Evolutionary conservation across 2,888 invertebrate species (phyloP).

Genomic region (Aphidius colemani): DNA sequence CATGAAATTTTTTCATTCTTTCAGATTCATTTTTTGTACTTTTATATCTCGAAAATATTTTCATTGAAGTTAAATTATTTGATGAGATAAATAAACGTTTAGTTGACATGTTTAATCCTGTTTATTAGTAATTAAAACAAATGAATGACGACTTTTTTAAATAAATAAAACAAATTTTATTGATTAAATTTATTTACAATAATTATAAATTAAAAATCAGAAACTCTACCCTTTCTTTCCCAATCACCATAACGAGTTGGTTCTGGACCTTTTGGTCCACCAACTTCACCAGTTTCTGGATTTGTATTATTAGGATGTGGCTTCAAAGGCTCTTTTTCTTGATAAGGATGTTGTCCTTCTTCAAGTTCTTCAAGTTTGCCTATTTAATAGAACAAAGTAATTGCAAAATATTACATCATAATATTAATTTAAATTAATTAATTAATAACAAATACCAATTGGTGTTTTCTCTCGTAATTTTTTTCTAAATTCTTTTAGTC

Average conservation of each 20-base stretch:
- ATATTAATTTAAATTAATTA: not conserved
- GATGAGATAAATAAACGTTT: not conserved
- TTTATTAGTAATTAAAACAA: constrained; percentile 7
- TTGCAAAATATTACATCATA: not conserved
- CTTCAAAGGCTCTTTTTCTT: constrained; percentile 81
- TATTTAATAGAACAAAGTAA: not conserved
- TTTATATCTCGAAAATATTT: constrained; percentile 5
- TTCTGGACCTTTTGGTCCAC: constrained; percentile 95
- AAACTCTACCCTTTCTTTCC: constrained; percentile 96
- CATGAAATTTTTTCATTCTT: constrained; percentile 49
- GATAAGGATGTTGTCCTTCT: constrained; percentile 70
- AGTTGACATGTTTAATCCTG: constrained; percentile 5
- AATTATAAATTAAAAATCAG: constrained; percentile 77
- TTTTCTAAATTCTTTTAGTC: constrained; percentile 73
- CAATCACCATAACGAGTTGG: constrained; percentile 99
- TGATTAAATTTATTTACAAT: constrained; percentile 3
- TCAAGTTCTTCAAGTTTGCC: constrained; percentile 76
- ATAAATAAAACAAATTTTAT: constrained; percentile 13
- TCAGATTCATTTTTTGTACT: constrained; percentile 36
- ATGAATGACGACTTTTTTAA: constrained; percentile 4
- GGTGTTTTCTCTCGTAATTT: constrained; percentile 71
- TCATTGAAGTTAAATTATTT: not conserved
- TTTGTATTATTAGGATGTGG: constrained; percentile 87
- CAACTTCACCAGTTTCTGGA: constrained; percentile 92
- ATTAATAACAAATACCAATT: constrained; percentile 62